These are phyloP conservation scores for Benthosema pterotum DNA, from an alignment of 2,797 vertebrate genomes.

Conservation along the genomic window DNA sequence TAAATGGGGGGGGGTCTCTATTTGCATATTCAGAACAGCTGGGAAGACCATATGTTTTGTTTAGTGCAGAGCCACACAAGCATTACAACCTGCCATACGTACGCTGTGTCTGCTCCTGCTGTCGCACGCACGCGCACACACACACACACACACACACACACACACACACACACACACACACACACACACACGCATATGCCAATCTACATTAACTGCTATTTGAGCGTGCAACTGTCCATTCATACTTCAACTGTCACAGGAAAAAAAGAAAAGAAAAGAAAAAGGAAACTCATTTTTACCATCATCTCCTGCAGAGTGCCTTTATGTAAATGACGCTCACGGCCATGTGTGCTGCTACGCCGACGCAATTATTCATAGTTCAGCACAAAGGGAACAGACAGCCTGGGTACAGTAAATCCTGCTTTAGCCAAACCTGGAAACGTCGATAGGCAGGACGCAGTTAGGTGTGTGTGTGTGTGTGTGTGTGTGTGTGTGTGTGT, in stretches of 20 bases:
- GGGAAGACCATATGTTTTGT: constrained; percentile 68
- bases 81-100: constrained; percentile 37
- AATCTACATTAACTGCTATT: constrained; percentile 49
- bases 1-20: constrained; percentile 15
- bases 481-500: constrained; percentile 10
- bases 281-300: constrained; percentile 33
- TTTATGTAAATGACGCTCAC: constrained; percentile 76
- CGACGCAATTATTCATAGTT: constrained; percentile 77
- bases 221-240: constrained; percentile 40
- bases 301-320: constrained; percentile 68
- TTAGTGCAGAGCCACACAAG: constrained; percentile 54
- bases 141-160: constrained; percentile 24
- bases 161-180: constrained; percentile 16
- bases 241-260: constrained; percentile 29
- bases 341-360: constrained; percentile 61
- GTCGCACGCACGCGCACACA: constrained; percentile 16
- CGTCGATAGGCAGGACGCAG: constrained; percentile 11
- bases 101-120: constrained; percentile 26
- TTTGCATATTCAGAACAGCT: constrained; percentile 77
- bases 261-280: constrained; percentile 27
- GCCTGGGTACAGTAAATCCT: constrained; percentile 58
- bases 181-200: constrained; percentile 29
- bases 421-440: constrained; percentile 35
- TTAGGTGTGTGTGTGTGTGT: constrained; percentile 5
- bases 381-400: constrained; percentile 59